Evolutionary conservation across 1,140 invertebrate species (phyloP).

Genomic region (Anoplophora glabripennis): DNA sequence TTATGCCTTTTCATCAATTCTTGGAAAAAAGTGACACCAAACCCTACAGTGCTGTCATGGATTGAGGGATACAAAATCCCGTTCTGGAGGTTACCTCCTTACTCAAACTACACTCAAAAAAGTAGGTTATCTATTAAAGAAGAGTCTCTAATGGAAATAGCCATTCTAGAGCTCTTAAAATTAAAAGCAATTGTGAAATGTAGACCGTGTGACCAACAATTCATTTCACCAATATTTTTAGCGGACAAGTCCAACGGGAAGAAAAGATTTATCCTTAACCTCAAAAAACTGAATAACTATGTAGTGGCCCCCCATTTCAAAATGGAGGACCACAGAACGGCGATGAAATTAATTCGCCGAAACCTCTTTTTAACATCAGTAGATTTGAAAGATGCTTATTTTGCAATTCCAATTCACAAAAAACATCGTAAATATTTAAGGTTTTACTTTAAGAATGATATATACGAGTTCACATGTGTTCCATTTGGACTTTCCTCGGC

Average conservation of each 20-base stretch:
- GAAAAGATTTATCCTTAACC: slow-evolving; percentile 30
- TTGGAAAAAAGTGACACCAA: too few relatives aligned
- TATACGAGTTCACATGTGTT: slow-evolving; percentile 17
- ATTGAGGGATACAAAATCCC: background rate
- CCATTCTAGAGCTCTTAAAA: background rate
- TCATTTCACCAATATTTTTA: slow-evolving; percentile 23
- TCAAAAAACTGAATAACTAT: slow-evolving; percentile 31
- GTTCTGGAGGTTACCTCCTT: background rate
- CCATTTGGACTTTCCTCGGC: slow-evolving; percentile 11
- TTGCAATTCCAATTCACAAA: slow-evolving; percentile 28
- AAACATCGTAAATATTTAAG: slow-evolving; percentile 23
- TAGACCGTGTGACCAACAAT: slow-evolving; percentile 13
- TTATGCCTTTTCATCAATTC: too few relatives aligned
- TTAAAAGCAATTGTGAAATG: background rate
- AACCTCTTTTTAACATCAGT: slow-evolving; percentile 24
- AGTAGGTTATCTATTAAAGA: too few relatives aligned
- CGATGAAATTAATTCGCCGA: slow-evolving; percentile 24
- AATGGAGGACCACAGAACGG: slow-evolving; percentile 30
- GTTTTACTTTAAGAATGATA: slow-evolving; percentile 19
- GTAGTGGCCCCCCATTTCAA: slow-evolving; percentile 31
- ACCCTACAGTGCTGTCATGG: background rate
- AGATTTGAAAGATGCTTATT: slow-evolving; percentile 20
- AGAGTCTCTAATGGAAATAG: too few relatives aligned
- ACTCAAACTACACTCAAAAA: too few relatives aligned
- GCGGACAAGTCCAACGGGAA: slow-evolving; percentile 23